phyloP scores from a whole-genome alignment of 2,888 invertebrate species.

The Dryococelus australis region DNA sequence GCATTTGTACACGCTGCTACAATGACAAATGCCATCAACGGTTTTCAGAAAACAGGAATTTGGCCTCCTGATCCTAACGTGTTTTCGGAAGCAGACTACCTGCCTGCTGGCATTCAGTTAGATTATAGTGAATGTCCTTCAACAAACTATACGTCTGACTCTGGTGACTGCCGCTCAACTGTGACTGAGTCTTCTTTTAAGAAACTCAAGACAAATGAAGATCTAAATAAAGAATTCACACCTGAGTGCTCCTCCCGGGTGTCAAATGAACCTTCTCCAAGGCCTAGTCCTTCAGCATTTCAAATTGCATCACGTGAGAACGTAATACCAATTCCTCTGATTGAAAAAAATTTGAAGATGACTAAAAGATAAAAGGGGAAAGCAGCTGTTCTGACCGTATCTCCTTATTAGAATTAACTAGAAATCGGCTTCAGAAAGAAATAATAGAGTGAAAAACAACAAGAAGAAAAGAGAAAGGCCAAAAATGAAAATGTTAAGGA shows the following conservation, averaged over 20 bases:
- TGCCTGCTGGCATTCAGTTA: neutral
- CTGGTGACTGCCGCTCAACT: neutral
- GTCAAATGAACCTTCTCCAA: neutral
- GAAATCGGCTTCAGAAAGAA: neutral
- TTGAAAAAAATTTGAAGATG: neutral
- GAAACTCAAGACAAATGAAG: neutral
- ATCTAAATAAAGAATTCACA: neutral
- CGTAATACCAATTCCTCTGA: neutral
- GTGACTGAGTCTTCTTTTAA: neutral
- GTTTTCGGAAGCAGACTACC: conserved; percentile 18
- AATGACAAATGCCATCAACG: conserved; percentile 43
- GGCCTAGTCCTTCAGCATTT: neutral
- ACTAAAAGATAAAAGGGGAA: neutral
- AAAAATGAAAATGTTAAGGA: too few relatives aligned
- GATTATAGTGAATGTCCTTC: neutral
- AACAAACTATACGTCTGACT: neutral
- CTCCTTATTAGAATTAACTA: neutral
- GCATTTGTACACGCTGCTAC: conserved; percentile 47
- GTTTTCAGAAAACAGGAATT: conserved; percentile 45
- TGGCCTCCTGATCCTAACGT: too few relatives aligned
- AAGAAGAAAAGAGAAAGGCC: neutral
- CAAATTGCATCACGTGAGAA: neutral
- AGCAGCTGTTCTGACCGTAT: neutral
- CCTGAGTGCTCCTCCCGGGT: neutral
- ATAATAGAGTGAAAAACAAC: neutral